These are phyloP conservation scores for Yasuhikotakia modesta DNA, from an alignment of 2,797 vertebrate genomes.

Conservation along the genomic window DNA sequence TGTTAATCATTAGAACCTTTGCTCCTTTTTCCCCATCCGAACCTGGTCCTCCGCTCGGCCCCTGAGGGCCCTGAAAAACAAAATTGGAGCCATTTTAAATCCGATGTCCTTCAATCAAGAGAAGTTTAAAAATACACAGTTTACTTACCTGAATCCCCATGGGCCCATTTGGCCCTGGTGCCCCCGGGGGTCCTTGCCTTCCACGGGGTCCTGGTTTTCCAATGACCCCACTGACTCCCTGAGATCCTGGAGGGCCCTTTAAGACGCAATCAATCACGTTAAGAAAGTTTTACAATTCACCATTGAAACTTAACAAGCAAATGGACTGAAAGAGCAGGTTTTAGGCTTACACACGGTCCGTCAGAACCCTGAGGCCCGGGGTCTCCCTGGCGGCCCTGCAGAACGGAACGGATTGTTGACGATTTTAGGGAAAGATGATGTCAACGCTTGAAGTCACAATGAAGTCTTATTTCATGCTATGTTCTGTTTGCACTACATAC, in stretches of 20 bases:
- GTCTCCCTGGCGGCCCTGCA: conserved; percentile 81
- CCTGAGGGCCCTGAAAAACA: conserved; percentile 70
- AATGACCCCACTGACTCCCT: conserved; percentile 70
- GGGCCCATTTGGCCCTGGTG: conserved; percentile 71
- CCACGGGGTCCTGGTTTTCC: conserved; percentile 81
- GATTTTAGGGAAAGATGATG: not conserved
- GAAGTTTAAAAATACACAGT: too few relatives aligned
- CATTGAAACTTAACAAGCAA: not conserved
- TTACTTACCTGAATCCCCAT: conserved; percentile 83
- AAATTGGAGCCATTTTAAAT: not conserved
- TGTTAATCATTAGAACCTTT: conserved; percentile 71
- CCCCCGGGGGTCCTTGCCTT: conserved; percentile 75
- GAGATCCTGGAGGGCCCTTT: conserved; percentile 78
- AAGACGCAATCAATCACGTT: conserved; percentile 18
- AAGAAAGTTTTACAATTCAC: not conserved
- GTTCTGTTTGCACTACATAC: conserved; percentile 65
- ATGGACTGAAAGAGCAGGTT: conserved; percentile 16
- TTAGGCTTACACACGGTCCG: conserved; percentile 76
- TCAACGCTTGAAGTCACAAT: not conserved
- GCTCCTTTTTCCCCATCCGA: conserved; percentile 76
- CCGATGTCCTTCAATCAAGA: not conserved
- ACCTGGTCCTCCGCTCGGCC: conserved; percentile 73
- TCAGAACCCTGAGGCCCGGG: conserved; percentile 79
- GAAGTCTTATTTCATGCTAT: not conserved
- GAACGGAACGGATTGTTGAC: not conserved